Evolutionary conservation across 2,888 invertebrate species (phyloP), one percentile per base, ranked within the genome.

Genomic region (Drosophila multiciliata): DNA sequence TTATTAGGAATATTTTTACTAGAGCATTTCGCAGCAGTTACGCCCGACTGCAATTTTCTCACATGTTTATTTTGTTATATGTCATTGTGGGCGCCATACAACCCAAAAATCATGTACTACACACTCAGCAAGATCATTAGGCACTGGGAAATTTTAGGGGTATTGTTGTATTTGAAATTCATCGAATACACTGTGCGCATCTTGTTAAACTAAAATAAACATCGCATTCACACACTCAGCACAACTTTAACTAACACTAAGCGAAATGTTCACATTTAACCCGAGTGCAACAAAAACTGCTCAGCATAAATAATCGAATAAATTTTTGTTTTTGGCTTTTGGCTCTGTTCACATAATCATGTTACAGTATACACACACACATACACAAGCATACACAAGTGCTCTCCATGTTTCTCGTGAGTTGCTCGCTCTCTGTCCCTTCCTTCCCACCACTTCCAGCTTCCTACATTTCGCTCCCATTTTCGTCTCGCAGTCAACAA

Each of bases 81-180:
- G 17, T 20, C 15, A 15, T 45, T 23, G 12, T 45, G 82, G 82
- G 84, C 80, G 82, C 80, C 76, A 76, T 67, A 66, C 55, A 82
- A 33, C 67, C 63, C 64, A 57, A 77, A 35, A 78, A 65, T 29
- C 29, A 29, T 29, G 6, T 29, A 29, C 6, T 45, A 45, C 23
- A 4, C 20, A 12, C 15, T 15, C 20, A 45, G 15, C 15, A 8
- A 33, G 52, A 57, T 60, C 26, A 57, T 60, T 38, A 33, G n/a
- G 32, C 15, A 66, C 52, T 42, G 54, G 62, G 60, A 59, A 59
- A 40, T 70, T 60, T 6, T 32, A 12, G 7, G 2, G 23, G 4
- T 20, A 55, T 33, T 42, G 35, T 29, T 29, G 29, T 29, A 29
- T 29, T 29, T 29, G 6, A 29, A 29, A 29, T 29, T 29, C 29